These are phyloP conservation scores for Xylophagus ater DNA, from an alignment of 2,888 invertebrate species.

Conservation along the genomic window DNA sequence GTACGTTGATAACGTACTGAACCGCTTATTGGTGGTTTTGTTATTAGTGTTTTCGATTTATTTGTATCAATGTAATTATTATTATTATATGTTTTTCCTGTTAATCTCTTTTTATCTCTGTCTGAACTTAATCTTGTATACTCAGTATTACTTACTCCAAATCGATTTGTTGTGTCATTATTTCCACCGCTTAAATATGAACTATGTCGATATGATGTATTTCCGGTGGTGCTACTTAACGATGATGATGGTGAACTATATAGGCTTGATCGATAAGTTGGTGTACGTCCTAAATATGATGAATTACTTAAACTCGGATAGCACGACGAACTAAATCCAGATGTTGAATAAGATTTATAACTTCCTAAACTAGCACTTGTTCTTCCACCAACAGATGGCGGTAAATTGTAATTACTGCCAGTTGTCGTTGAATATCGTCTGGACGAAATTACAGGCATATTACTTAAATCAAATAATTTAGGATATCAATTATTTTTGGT, in stretches of 20 bases:
- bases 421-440: constrained; percentile 33
- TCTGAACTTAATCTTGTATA: constrained; percentile 18
- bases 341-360: constrained; percentile 10
- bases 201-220: constrained; percentile 11
- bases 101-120: constrained; percentile 14
- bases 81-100: constrained; percentile 16
- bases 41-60: constrained; percentile 14
- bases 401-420: constrained; percentile 34
- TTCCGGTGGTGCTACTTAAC: constrained; percentile 18
- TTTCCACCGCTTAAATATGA: constrained; percentile 20
- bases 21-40: constrained; percentile 17
- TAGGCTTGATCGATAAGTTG: constrained; percentile 31
- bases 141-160: constrained; percentile 35
- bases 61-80: constrained; percentile 14
- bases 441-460: constrained; percentile 42
- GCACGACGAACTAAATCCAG: constrained; percentile 29
- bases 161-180: constrained; percentile 38
- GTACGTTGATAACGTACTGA: constrained; percentile 11
- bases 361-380: constrained; percentile 16
- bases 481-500: no score
- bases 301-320: constrained; percentile 20
- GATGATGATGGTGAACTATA: constrained; percentile 23
- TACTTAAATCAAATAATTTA: no score
- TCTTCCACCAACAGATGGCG: constrained; percentile 30
- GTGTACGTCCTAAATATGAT: constrained; percentile 29